These are phyloP conservation scores for Pantelozetes paolii DNA, from an alignment of 2,888 invertebrate genomes.

Conservation along the genomic window DNA sequence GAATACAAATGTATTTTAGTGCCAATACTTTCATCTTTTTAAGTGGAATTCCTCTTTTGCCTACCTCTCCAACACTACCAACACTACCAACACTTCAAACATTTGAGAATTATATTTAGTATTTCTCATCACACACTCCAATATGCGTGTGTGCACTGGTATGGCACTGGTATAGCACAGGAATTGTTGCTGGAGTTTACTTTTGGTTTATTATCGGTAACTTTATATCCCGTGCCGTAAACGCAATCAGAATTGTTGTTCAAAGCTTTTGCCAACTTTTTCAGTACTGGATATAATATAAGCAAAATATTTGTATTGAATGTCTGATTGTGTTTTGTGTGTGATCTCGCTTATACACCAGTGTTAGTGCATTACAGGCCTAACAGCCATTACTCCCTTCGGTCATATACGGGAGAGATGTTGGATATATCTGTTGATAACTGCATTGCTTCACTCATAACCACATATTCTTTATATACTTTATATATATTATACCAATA, in stretches of 20 bases:
- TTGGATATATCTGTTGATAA: conserved; percentile 27
- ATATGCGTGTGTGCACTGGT: background rate
- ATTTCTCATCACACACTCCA: conserved; percentile 25
- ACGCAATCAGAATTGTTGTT: conserved; percentile 6
- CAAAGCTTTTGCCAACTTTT: conserved; percentile 21
- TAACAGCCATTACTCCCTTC: conserved; percentile 21
- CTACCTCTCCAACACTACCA: conserved; percentile 17
- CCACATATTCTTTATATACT: background rate
- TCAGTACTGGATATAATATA: conserved; percentile 8
- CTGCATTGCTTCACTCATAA: conserved; percentile 5
- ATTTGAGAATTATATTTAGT: conserved; percentile 6
- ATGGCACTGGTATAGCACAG: background rate
- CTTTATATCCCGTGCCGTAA: conserved; percentile 24
- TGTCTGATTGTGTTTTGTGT: conserved; percentile 34
- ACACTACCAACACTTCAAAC: background rate
- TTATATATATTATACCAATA: background rate
- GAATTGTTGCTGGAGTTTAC: conserved; percentile 30
- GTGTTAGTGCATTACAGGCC: conserved; percentile 5
- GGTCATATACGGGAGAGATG: conserved; percentile 16
- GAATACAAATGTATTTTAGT: background rate
- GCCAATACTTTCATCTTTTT: conserved; percentile 30
- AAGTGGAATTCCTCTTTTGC: conserved; percentile 24
- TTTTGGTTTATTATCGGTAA: conserved; percentile 30
- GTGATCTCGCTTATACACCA: conserved; percentile 15
- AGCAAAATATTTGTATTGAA: conserved; percentile 31